These are phyloP conservation scores for Thunnus albacares DNA, from an alignment of 2,797 vertebrate species.

Conservation along the genomic window DNA sequence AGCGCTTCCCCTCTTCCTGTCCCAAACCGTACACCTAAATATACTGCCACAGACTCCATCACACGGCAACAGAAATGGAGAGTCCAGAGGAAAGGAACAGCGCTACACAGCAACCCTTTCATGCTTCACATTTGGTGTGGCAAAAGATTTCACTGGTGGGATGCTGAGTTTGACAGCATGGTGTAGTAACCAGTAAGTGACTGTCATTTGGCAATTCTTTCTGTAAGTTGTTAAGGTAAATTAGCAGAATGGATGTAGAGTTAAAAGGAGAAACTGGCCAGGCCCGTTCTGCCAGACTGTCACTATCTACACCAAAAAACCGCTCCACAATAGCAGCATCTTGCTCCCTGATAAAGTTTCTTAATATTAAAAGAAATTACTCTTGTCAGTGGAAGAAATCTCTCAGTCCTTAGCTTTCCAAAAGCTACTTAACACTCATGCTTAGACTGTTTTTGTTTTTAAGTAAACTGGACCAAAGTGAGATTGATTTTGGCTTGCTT, in stretches of 20 bases:
- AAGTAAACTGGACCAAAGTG: slow-evolving; percentile 32
- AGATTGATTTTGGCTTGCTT: slow-evolving; percentile 30
- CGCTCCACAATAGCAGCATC: neutral
- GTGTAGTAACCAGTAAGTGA: slow-evolving; percentile 46
- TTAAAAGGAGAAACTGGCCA: neutral
- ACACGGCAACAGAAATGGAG: slow-evolving; percentile 42
- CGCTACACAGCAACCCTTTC: slow-evolving; percentile 69
- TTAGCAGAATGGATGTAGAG: slow-evolving; percentile 10
- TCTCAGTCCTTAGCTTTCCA: slow-evolving; percentile 26
- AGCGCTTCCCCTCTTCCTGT: slow-evolving; percentile 80
- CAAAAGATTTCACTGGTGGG: slow-evolving; percentile 46
- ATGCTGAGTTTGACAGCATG: slow-evolving; percentile 60
- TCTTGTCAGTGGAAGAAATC: slow-evolving; percentile 19
- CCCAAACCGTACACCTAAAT: slow-evolving; percentile 78
- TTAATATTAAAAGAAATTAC: slow-evolving; percentile 14
- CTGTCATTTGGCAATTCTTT: slow-evolving; percentile 39
- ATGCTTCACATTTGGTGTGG: slow-evolving; percentile 63
- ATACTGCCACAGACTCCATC: slow-evolving; percentile 63
- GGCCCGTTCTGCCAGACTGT: neutral
- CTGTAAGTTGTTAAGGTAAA: neutral
- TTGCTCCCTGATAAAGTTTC: slow-evolving; percentile 2
- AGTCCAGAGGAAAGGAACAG: slow-evolving; percentile 37
- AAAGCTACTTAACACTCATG: slow-evolving; percentile 31
- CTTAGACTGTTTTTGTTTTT: slow-evolving; percentile 44
- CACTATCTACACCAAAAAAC: slow-evolving; percentile 1